Evolutionary conservation across 2,888 invertebrate genomes (phyloP), one percentile per base, ranked within the genome.

Genomic region (Incurvaria masculella): DNA sequence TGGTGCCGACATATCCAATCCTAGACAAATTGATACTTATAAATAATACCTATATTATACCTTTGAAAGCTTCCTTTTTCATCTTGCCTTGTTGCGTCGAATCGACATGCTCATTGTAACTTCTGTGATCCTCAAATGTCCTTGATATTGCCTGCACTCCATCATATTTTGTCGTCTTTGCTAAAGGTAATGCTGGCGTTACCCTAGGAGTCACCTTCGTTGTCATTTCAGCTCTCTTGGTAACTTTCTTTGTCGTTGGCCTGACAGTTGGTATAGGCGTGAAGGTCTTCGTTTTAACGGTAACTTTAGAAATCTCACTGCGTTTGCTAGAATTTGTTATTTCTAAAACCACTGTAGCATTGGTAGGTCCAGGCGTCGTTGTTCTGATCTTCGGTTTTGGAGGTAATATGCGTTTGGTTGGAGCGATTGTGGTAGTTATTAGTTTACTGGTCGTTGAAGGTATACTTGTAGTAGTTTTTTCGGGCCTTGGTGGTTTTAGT

Each of bases 1-100:
- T 33, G 14, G 14, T 14, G 3, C 4, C 14, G 8, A 14, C 11
- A 33, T 14, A 33, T 33, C 23, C 10, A 23, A 23, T 10, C 4
- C 4, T 23, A 23, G 10, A 23, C 23, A 10, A 23, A 23, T 10
- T 6, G 10, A 23, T 23, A 23, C 23, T 23, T 6, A 23, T 6
- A 23, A 4, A 23, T 6, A 23, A 23, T 23, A 23, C 10, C 23
- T 6, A 23, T 4, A 23, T 6, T 10, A 10, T 33, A 33, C 33
- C 33, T 6, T 33, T 33, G 8, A 14, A 3, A 33, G 6, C 55
- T 21, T 48, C 51, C 50, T 57, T 57, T 11, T 55, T 49, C 1
- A 20, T 23, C 18, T 56, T 45, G 49, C 59, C 54, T 43, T 56
- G 57, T 16, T 49, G 56, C 26, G 51, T 51, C 40, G 58, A 59